Evolutionary conservation across 2,888 invertebrate genomes (phyloP).

Genomic region (Chrysomela aeneicollis): DNA sequence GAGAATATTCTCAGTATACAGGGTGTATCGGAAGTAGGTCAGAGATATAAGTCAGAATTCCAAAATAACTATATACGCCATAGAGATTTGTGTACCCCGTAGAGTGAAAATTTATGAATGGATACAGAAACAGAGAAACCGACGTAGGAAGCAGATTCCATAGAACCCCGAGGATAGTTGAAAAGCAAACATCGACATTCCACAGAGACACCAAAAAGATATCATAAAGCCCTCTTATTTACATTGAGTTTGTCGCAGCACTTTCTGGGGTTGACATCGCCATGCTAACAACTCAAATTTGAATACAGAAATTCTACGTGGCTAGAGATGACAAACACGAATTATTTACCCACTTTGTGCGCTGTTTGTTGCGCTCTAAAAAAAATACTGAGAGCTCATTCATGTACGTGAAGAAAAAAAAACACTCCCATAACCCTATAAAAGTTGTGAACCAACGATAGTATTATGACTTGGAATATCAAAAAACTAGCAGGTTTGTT

Average conservation of each 20-base stretch:
- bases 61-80: too few relatives aligned
- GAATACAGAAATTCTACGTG: slow-evolving; percentile 25
- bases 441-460: too few relatives aligned
- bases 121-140: neutral
- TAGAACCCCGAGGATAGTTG: neutral
- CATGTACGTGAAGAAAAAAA: neutral
- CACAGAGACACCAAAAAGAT: slow-evolving; percentile 30
- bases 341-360: slow-evolving; percentile 15
- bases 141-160: neutral
- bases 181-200: slow-evolving; percentile 29
- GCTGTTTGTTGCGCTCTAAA: neutral
- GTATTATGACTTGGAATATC: too few relatives aligned
- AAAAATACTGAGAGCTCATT: neutral
- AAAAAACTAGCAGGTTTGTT: too few relatives aligned
- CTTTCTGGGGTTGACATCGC: slow-evolving; percentile 28
- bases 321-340: slow-evolving; percentile 28
- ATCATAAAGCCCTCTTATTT: slow-evolving; percentile 32
- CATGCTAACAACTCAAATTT: slow-evolving; percentile 29
- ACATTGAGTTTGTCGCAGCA: slow-evolving; percentile 25
- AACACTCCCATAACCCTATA: too few relatives aligned
- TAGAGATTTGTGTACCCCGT: too few relatives aligned
- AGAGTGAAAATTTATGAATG: neutral
- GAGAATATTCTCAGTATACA: too few relatives aligned
- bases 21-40: too few relatives aligned
- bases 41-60: too few relatives aligned